A percentile compares a stretch with the other conserved stretches of the same genome.
Evolutionary conservation across 2,113 vertebrate species (phyloP).

Genomic region (Cyanoderma ruficeps): DNA sequence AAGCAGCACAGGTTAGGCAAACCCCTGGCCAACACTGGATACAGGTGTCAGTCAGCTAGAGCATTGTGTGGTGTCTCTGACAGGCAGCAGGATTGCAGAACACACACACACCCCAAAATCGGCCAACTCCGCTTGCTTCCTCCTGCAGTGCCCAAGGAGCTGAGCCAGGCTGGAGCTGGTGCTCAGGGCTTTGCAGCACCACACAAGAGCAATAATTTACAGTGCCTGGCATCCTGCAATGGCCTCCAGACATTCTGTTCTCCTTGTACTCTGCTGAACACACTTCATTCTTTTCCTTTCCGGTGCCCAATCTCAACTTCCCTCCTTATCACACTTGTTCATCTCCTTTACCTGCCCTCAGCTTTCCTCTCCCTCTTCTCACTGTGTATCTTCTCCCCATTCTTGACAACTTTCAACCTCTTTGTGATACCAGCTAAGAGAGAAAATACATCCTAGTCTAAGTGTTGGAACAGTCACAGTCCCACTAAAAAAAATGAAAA

Average conservation of each 20-base stretch:
- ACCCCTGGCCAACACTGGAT: neutral
- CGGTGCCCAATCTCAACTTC: neutral
- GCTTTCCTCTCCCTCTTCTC: slow-evolving; percentile 34
- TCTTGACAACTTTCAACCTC: neutral
- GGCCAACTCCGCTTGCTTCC: neutral
- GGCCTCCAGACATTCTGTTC: neutral
- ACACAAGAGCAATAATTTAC: neutral
- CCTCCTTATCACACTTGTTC: neutral
- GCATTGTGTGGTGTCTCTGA: neutral
- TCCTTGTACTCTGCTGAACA: neutral
- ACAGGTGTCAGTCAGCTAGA: neutral
- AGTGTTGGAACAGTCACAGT: neutral
- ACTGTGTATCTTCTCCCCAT: neutral
- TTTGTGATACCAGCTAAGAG: slow-evolving; percentile 8
- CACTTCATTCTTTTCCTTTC: neutral
- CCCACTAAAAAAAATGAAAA: neutral
- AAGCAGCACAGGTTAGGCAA: neutral
- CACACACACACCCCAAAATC: rapidly evolving
- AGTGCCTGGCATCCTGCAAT: neutral
- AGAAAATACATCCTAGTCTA: slow-evolving; percentile 20
- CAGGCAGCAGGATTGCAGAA: neutral
- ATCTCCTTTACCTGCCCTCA: slow-evolving; percentile 26
- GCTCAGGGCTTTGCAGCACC: neutral
- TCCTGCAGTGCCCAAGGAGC: neutral
- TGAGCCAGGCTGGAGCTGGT: neutral